Conservation (phyloP, 2,888 invertebrate genomes). For the Mesorhabditis sp. region DNA sequence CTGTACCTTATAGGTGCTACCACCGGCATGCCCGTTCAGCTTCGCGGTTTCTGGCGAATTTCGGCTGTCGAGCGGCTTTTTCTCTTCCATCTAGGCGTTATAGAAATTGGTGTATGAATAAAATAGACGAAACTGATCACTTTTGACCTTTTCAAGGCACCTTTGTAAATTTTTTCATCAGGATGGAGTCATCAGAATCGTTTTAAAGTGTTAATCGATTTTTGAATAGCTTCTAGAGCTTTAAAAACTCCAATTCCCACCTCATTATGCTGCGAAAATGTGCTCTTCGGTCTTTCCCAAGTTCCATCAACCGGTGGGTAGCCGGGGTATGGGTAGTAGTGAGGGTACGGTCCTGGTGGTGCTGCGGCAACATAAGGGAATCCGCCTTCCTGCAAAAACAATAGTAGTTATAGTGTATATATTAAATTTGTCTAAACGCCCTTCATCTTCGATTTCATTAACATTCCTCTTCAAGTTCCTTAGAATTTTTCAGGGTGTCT, state of each 20-base stretch:
- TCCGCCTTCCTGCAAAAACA: neutral
- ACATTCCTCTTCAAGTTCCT: too few species aligned
- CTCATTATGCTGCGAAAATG: constrained; percentile 27
- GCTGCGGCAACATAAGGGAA: constrained; percentile 22
- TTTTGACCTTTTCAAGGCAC: too few species aligned
- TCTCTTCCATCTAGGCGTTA: constrained; percentile 20
- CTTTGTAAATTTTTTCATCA: too few species aligned
- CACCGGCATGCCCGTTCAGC: constrained; percentile 3
- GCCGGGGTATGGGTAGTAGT: neutral
- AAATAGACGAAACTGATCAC: too few species aligned
- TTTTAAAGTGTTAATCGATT: too few species aligned
- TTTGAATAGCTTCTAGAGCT: too few species aligned
- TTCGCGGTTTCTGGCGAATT: constrained; percentile 12
- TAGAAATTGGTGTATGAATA: too few species aligned
- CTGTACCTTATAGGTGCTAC: constrained; percentile 6
- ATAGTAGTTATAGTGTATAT: neutral
- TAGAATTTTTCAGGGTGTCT: too few species aligned
- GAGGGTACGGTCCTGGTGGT: constrained; percentile 11
- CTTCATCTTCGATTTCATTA: too few species aligned
- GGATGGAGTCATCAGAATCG: too few species aligned
- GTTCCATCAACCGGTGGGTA: neutral
- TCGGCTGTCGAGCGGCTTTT: constrained; percentile 30
- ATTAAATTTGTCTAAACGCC: too few species aligned
- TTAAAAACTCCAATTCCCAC: too few species aligned
- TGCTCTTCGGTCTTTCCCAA: constrained; percentile 43